Percentiles rank a stretch among this genome's conserved stretches.
Evolutionary conservation across 2,888 invertebrate genomes (phyloP).

Genomic region (Phyto melanocephala): DNA sequence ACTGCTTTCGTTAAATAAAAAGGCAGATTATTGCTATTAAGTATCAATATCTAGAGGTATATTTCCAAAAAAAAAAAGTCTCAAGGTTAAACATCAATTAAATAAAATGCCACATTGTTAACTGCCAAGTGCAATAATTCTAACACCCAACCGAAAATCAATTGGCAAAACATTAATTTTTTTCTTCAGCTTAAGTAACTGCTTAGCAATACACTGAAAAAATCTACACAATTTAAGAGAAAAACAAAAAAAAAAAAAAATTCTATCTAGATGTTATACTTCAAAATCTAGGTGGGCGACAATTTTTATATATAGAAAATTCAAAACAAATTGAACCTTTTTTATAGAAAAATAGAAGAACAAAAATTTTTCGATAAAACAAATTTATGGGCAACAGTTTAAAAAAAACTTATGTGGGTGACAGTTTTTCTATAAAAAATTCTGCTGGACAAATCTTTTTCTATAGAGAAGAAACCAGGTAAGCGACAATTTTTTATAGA

Average conservation of each 20-base stretch:
- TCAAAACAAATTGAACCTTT: no score
- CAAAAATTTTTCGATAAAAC: background rate
- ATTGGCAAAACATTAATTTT: background rate
- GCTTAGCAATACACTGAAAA: background rate
- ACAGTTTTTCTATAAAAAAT: background rate
- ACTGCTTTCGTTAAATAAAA: constrained; percentile 28
- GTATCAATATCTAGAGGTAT: constrained; percentile 24
- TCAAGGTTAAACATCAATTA: constrained; percentile 65
- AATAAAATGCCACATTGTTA: constrained; percentile 57
- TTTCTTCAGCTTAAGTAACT: background rate
- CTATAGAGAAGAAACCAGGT: no score
- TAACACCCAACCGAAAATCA: constrained; percentile 36
- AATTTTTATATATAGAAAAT: no score
- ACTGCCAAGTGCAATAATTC: constrained; percentile 62
- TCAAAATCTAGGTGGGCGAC: no score
- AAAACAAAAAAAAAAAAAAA: no score
- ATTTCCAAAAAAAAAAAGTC: background rate
- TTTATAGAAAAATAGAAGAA: no score
- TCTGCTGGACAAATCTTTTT: background rate
- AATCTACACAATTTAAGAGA: background rate
- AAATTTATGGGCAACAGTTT: no score
- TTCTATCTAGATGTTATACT: background rate
- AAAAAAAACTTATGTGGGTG: no score
- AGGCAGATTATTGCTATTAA: constrained; percentile 35
- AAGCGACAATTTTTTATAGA: no score